phyloP scores from a whole-genome alignment of 2,113 vertebrate species.

The Rattus rattus region DNA sequence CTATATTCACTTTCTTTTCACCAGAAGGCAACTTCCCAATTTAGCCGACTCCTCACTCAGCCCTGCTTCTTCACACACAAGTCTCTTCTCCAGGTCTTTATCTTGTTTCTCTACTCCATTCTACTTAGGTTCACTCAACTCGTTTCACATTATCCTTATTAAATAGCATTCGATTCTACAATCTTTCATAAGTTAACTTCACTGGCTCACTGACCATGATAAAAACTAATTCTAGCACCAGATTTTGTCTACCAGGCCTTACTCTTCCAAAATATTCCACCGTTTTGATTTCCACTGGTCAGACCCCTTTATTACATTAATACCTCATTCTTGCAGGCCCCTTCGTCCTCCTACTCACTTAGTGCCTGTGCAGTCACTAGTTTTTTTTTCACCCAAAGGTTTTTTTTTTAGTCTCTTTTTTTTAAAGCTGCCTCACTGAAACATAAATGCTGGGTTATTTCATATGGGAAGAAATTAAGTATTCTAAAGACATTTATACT shows the following conservation, averaged over 20 bases:
- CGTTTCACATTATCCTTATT: conserved; percentile 19
- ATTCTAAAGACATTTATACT: conserved; percentile 17
- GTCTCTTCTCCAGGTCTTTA: background rate
- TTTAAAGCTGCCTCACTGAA: background rate
- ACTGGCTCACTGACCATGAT: background rate
- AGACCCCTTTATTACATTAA: background rate
- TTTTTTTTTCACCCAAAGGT: background rate
- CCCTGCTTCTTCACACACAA: background rate
- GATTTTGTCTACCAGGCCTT: background rate
- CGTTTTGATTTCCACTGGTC: background rate
- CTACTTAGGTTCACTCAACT: background rate
- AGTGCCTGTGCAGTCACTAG: background rate
- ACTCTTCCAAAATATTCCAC: background rate
- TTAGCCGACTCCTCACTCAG: background rate
- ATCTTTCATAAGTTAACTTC: conserved; percentile 55
- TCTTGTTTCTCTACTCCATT: background rate
- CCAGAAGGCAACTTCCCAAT: background rate
- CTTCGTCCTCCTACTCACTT: background rate
- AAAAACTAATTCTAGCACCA: conserved; percentile 25
- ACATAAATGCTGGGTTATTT: background rate
- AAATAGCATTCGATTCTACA: conserved; percentile 47
- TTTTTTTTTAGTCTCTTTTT: background rate
- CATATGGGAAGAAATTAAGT: background rate
- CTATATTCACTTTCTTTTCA: conserved; percentile 30
- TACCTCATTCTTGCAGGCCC: background rate